Percentiles rank a stretch among this genome's conserved stretches.
phyloP scores from a whole-genome alignment of 2,888 invertebrate genomes.

The Strigamia transsilvanica region DNA sequence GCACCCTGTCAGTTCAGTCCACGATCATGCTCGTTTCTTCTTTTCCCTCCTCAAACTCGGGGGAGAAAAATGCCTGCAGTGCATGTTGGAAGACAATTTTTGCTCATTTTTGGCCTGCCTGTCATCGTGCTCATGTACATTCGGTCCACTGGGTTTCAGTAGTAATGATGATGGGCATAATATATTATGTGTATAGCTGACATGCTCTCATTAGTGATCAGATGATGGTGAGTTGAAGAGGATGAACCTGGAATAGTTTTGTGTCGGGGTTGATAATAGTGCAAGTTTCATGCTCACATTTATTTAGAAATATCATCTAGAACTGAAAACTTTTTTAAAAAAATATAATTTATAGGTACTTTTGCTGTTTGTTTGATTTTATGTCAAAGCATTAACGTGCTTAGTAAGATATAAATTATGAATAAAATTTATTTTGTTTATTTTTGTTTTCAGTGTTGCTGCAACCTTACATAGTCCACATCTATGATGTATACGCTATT shows the following conservation, averaged over 20 bases:
- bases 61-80: slow-evolving; percentile 37
- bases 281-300: not conserved
- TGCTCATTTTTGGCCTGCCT: slow-evolving; percentile 45
- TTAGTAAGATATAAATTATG: not conserved
- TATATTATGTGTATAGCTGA: slow-evolving; percentile 49
- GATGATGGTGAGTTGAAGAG: slow-evolving; percentile 22
- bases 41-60: slow-evolving; percentile 20
- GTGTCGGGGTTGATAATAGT: not conserved
- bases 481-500: slow-evolving; percentile 53
- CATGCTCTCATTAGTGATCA: slow-evolving; percentile 45
- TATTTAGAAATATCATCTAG: slow-evolving; percentile 24
- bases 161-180: slow-evolving; percentile 45
- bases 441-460: slow-evolving; percentile 50
- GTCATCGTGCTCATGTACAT: slow-evolving; percentile 45
- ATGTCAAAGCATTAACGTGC: not conserved
- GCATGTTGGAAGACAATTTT: slow-evolving; percentile 43
- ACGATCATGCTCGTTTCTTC: slow-evolving; percentile 40
- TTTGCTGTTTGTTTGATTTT: not conserved
- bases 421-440: slow-evolving; percentile 19
- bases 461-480: slow-evolving; percentile 52
- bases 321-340: not conserved
- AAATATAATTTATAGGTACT: not conserved
- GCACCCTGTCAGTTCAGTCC: slow-evolving; percentile 49
- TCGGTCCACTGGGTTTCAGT: slow-evolving; percentile 46
- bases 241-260: slow-evolving; percentile 10